A percentile compares a stretch with the other conserved stretches of the same genome.
These are phyloP conservation scores for Rhamnusium bicolor DNA, from an alignment of 2,888 invertebrate genomes.

Conservation along the genomic window DNA sequence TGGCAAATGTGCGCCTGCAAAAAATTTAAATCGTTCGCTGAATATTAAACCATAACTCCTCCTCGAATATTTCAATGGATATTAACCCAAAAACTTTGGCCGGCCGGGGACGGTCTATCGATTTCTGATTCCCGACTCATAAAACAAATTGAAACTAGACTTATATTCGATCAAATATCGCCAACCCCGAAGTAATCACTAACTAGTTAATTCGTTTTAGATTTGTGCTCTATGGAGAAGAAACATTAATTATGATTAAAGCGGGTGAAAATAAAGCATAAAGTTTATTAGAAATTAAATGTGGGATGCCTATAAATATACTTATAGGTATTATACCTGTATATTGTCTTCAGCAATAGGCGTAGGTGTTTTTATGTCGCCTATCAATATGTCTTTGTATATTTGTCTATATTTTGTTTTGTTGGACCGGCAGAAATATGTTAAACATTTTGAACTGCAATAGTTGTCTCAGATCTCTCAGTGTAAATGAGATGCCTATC, in stretches of 20 bases:
- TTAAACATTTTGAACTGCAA: no score
- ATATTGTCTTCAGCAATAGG: no score
- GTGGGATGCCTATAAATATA: background rate
- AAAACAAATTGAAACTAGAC: constrained; percentile 46
- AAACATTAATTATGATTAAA: constrained; percentile 26
- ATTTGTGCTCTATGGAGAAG: constrained; percentile 33
- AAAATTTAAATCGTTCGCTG: constrained; percentile 31
- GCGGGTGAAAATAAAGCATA: constrained; percentile 9
- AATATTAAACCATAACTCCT: constrained; percentile 57
- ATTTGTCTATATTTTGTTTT: no score
- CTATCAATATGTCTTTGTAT: no score
- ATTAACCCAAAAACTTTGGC: constrained; percentile 45
- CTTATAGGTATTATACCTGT: no score
- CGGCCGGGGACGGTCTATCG: constrained; percentile 49
- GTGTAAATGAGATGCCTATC: no score
- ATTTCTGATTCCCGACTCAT: constrained; percentile 58
- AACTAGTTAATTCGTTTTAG: constrained; percentile 40
- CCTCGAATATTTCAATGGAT: constrained; percentile 60
- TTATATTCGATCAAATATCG: constrained; percentile 40
- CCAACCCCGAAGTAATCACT: constrained; percentile 35
- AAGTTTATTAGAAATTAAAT: background rate
- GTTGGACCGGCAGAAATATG: no score
- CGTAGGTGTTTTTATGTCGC: no score
- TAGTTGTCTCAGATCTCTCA: no score
- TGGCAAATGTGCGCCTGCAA: background rate